Evolutionary conservation across 1,140 invertebrate genomes (phyloP).

Genomic region (Mizuhopecten yessoensis): DNA sequence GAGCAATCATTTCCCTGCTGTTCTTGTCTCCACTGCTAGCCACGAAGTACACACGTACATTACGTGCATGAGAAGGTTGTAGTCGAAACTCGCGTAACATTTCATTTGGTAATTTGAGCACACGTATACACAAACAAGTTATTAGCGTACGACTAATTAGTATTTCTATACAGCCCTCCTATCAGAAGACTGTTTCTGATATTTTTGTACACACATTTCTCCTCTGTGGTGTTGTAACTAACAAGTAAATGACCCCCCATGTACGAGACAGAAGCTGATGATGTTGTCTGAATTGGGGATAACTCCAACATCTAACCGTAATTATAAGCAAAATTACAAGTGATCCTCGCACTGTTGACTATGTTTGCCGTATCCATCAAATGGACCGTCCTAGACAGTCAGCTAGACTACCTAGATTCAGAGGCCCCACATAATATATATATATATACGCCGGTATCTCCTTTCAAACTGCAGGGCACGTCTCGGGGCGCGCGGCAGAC

Average conservation of each 20-base stretch:
- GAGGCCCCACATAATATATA: conserved; percentile 28
- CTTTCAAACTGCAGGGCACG: conserved; percentile 36
- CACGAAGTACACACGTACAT: conserved; percentile 17
- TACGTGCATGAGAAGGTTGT: conserved; percentile 20
- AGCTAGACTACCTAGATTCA: background rate
- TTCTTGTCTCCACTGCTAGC: background rate
- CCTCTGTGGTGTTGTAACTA: background rate
- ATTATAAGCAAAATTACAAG: conserved; percentile 29
- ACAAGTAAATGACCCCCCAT: background rate
- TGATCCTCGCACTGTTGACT: conserved; percentile 31
- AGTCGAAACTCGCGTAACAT: background rate
- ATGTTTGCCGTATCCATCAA: conserved; percentile 10
- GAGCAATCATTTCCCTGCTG: conserved; percentile 36
- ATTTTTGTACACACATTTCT: background rate
- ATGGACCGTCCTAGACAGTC: conserved; percentile 20
- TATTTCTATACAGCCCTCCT: background rate
- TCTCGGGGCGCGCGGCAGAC: conserved; percentile 18
- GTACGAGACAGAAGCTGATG: background rate
- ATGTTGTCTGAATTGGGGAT: background rate
- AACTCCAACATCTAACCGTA: background rate
- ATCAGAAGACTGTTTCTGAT: background rate
- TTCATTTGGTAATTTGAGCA: background rate
- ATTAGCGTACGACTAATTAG: conserved; percentile 6
- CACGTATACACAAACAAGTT: background rate
- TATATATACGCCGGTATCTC: conserved; percentile 21